A percentile compares a stretch with the other conserved stretches of the same genome.
phyloP scores from a whole-genome alignment of 2,888 invertebrate genomes.

The Muschampia plurimacula region DNA sequence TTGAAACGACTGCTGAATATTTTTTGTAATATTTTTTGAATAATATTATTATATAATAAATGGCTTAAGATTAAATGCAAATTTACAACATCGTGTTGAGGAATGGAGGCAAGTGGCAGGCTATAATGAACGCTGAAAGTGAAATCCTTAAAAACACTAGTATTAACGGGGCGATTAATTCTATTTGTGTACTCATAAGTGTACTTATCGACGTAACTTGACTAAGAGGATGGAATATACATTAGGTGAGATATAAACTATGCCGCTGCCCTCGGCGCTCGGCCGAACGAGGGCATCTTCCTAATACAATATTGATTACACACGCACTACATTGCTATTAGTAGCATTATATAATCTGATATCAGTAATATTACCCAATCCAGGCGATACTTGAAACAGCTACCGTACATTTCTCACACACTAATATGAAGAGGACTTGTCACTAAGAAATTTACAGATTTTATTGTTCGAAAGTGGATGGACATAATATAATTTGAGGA shows the following conservation, averaged over 20 bases:
- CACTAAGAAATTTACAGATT: constrained; percentile 62
- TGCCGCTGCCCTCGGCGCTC: constrained; percentile 56
- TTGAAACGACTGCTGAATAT: constrained; percentile 63
- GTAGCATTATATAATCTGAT: constrained; percentile 59
- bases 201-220: constrained; percentile 75
- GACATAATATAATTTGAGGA: constrained; percentile 78
- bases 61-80: constrained; percentile 68
- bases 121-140: constrained; percentile 68
- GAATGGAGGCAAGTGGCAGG: constrained; percentile 76
- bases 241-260: constrained; percentile 79
- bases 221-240: constrained; percentile 85
- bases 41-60: constrained; percentile 48
- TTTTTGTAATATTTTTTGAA: constrained; percentile 56
- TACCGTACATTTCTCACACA: constrained; percentile 52
- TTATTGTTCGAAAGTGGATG: constrained; percentile 83
- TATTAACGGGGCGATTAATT: constrained; percentile 71
- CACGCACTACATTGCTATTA: constrained; percentile 67
- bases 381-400: constrained; percentile 56
- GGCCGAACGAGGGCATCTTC: constrained; percentile 63
- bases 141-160: constrained; percentile 72
- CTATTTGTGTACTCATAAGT: constrained; percentile 77
- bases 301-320: constrained; percentile 59
- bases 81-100: constrained; percentile 74
- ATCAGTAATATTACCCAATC: constrained; percentile 53
- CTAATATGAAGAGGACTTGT: constrained; percentile 48